phyloP scores from a whole-genome alignment of 30 jellyfish, hydroid and myxozoan genomes.

The Turritopsis rubra region DNA sequence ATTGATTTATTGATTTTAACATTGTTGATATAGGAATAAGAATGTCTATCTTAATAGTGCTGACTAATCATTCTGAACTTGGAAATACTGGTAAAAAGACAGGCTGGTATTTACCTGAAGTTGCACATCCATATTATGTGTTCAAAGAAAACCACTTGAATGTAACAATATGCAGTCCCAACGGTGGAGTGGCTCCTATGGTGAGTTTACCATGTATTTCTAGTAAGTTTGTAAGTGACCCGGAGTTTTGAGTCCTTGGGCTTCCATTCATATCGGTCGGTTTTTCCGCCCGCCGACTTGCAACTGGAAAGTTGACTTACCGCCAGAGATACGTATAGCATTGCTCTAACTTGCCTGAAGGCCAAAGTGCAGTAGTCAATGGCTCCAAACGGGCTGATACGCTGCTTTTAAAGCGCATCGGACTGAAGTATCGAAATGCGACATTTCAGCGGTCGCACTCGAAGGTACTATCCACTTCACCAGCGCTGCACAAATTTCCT shows the following conservation, averaged over 20 bases:
- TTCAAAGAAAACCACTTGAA: conserved; percentile 17
- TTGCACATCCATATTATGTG: conserved; percentile 53
- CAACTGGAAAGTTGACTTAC: too few species aligned
- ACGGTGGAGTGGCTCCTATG: conserved; percentile 54
- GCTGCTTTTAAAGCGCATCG: too few species aligned
- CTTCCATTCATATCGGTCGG: too few species aligned
- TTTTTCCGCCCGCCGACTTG: too few species aligned
- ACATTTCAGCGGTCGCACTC: too few species aligned
- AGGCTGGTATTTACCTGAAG: conserved; percentile 67
- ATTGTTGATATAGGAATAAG: background rate
- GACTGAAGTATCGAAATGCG: too few species aligned
- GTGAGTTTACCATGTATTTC: conserved; percentile 14
- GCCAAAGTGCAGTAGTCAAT: too few species aligned
- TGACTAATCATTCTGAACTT: conserved; percentile 35
- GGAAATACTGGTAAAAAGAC: conserved; percentile 51
- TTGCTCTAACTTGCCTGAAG: too few species aligned
- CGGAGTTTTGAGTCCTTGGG: background rate
- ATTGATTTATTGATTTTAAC: background rate
- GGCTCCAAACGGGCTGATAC: too few species aligned
- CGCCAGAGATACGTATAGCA: too few species aligned
- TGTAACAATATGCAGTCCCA: conserved; percentile 49
- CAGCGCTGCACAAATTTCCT: too few species aligned
- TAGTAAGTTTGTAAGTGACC: background rate
- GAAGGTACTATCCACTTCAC: too few species aligned
- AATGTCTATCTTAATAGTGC: conserved; percentile 33